phyloP scores from a whole-genome alignment of 1,140 invertebrate species.

The Carcinoscorpius rotundicauda region DNA sequence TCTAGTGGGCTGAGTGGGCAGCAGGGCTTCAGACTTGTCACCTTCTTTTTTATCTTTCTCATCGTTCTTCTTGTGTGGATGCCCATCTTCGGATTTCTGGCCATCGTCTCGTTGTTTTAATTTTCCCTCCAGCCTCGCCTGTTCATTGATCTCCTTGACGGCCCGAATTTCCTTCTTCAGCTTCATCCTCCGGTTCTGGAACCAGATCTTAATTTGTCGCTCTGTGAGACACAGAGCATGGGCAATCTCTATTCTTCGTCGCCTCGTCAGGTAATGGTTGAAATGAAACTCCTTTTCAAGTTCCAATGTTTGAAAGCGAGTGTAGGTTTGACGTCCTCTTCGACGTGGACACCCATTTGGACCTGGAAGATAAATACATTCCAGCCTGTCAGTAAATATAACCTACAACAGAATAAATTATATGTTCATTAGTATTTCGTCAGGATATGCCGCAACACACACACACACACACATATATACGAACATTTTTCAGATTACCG shows the following conservation, averaged over 20 bases:
- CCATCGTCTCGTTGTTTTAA: too few relatives aligned
- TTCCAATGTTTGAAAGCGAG: slow-evolving; percentile 84
- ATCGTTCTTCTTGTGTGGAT: too few relatives aligned
- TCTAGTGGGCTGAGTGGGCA: too few relatives aligned
- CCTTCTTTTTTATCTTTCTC: too few relatives aligned
- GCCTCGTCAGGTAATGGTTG: slow-evolving; percentile 90
- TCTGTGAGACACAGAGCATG: slow-evolving; percentile 48
- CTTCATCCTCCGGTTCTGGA: slow-evolving; percentile 95
- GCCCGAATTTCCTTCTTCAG: slow-evolving; percentile 89
- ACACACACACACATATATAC: too few relatives aligned
- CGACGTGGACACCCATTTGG: slow-evolving; percentile 90
- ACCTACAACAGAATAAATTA: too few relatives aligned
- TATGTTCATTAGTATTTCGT: too few relatives aligned
- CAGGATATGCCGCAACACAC: too few relatives aligned
- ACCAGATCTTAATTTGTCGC: slow-evolving; percentile 95
- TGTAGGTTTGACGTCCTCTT: slow-evolving; percentile 90
- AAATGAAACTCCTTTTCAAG: slow-evolving; percentile 98
- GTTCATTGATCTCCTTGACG: slow-evolving; percentile 90
- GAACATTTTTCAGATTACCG: too few relatives aligned
- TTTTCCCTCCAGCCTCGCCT: slow-evolving; percentile 78
- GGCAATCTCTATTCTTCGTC: slow-evolving; percentile 83
- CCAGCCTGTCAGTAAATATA: too few relatives aligned
- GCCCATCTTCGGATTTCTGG: too few relatives aligned
- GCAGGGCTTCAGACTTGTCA: too few relatives aligned
- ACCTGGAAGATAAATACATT: slow-evolving; percentile 37